Percentiles rank a stretch among this genome's conserved stretches.
Evolutionary conservation across 1,140 invertebrate genomes (phyloP).

Genomic region (Globodera ellingtonae): DNA sequence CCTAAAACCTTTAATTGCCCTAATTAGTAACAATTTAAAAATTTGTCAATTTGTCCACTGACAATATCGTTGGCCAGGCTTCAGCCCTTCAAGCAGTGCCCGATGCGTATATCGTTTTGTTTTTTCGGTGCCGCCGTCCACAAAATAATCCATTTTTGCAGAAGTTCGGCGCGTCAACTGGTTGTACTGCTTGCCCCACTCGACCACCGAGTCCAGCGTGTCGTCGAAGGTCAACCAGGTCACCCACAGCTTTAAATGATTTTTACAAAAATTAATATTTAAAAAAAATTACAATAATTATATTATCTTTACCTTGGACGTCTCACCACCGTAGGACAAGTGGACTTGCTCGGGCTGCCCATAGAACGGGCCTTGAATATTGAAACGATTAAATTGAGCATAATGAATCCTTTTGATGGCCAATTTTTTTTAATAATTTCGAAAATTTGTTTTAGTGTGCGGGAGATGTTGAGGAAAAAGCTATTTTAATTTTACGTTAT

Average conservation of each 20-base stretch:
- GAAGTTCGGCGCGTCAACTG: constrained; percentile 23
- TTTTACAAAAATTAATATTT: too few species aligned
- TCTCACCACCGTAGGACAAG: constrained; percentile 42
- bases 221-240: constrained; percentile 56
- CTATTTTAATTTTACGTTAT: too few species aligned
- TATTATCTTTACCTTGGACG: not conserved
- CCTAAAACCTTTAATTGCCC: not conserved
- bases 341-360: constrained; percentile 52
- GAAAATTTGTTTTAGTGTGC: too few species aligned
- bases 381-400: too few species aligned
- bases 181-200: constrained; percentile 33
- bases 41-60: not conserved
- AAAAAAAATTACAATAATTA: not conserved
- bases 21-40: constrained; percentile 2
- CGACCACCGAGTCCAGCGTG: constrained; percentile 36
- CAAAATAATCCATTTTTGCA: constrained; percentile 39
- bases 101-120: constrained; percentile 44
- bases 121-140: constrained; percentile 38
- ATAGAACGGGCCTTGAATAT: constrained; percentile 32
- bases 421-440: too few species aligned
- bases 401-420: too few species aligned
- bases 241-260: constrained; percentile 23
- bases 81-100: constrained; percentile 32
- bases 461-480: too few species aligned
- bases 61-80: constrained; percentile 48